These are phyloP conservation scores for Horisme vitalbata DNA, from an alignment of 2,888 invertebrate genomes.

Conservation along the genomic window DNA sequence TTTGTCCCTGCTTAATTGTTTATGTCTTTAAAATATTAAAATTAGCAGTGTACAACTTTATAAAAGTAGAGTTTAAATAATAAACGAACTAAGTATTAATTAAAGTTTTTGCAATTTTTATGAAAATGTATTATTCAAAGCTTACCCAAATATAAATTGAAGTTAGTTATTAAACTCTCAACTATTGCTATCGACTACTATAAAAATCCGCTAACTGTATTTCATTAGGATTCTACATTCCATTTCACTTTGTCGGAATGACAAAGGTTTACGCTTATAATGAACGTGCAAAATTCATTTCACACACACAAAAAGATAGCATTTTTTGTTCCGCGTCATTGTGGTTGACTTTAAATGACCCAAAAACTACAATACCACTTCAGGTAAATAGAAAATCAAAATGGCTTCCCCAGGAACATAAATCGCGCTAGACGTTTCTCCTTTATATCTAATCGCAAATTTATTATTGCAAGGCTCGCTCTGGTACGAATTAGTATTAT, in stretches of 20 bases:
- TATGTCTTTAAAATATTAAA: no score
- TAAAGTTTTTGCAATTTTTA: no score
- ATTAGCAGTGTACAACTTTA: no score
- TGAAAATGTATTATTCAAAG: no score
- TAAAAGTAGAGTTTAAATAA: no score
- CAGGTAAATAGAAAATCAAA: conserved; percentile 72
- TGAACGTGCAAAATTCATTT: conserved; percentile 68
- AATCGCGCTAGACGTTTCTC: conserved; percentile 68
- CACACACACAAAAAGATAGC: conserved; percentile 58
- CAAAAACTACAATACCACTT: conserved; percentile 56
- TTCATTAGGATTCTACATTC: conserved; percentile 40
- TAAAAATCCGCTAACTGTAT: no score
- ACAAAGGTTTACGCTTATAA: conserved; percentile 63
- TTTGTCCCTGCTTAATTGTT: no score
- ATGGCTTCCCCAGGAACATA: conserved; percentile 64
- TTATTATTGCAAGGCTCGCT: conserved; percentile 73
- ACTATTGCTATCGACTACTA: no score
- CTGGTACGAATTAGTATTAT: conserved; percentile 76
- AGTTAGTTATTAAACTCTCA: no score
- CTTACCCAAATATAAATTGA: no score
- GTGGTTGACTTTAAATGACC: conserved; percentile 74
- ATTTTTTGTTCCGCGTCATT: conserved; percentile 60
- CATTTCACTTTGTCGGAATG: conserved; percentile 52
- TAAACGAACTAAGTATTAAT: no score
- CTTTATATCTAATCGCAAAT: conserved; percentile 78